Conservation (phyloP, 2,797 vertebrate genomes). For the Vespertilio murinus region DNA sequence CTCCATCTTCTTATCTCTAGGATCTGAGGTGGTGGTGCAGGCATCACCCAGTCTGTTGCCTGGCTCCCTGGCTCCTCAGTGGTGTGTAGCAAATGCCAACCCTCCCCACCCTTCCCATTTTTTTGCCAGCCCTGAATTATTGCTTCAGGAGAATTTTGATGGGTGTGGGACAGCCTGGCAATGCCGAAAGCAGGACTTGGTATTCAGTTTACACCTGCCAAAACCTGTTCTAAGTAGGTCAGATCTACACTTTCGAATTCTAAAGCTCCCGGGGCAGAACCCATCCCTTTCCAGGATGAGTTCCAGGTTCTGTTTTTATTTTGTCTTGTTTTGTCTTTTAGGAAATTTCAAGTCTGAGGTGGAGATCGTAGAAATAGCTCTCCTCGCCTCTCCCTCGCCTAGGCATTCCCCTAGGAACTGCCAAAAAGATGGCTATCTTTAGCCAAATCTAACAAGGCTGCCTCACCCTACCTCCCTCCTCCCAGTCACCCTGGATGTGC, state of each 20-base stretch:
- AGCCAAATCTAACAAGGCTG: not conserved
- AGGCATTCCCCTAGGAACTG: not conserved
- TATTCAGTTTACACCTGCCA: constrained; percentile 10
- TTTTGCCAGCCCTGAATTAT: constrained; percentile 28
- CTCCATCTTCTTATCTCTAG: not conserved
- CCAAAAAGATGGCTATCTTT: not conserved
- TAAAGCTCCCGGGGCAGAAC: not conserved
- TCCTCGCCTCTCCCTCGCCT: not conserved
- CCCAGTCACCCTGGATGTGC: not conserved
- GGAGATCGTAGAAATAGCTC: not conserved
- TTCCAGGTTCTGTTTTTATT: not conserved
- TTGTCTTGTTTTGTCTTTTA: not conserved
- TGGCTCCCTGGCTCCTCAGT: not conserved
- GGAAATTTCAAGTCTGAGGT: not conserved
- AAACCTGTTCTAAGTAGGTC: constrained; percentile 57
- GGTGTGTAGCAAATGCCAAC: not conserved
- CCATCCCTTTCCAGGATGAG: not conserved
- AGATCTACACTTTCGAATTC: not conserved
- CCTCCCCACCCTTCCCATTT: not conserved
- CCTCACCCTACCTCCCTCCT: not conserved
- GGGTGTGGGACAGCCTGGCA: not conserved
- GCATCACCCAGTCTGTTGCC: not conserved
- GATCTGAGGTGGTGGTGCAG: not conserved
- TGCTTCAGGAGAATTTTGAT: not conserved
- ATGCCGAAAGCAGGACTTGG: not conserved